phyloP scores from a whole-genome alignment of 2,797 vertebrate species.

The Eulemur mongoz region DNA sequence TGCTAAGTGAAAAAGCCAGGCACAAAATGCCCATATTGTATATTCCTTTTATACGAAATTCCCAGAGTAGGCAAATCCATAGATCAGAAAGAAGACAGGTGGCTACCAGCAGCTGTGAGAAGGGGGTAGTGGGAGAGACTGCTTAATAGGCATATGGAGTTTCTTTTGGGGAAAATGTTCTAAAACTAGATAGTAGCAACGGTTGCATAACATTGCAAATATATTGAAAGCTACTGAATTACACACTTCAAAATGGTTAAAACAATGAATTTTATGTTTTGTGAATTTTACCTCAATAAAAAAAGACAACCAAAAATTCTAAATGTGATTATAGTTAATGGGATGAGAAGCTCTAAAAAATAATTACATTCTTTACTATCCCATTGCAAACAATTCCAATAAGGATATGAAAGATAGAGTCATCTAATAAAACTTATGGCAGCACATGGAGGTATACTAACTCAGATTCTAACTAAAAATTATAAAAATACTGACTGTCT shows the following conservation, averaged over 20 bases:
- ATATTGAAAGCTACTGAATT: background rate
- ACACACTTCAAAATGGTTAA: background rate
- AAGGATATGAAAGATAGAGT: background rate
- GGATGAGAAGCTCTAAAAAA: background rate
- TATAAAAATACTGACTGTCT: background rate
- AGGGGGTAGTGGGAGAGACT: background rate
- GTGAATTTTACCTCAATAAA: background rate
- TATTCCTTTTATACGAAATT: background rate
- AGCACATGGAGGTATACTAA: background rate
- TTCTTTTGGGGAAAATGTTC: background rate
- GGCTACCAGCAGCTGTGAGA: background rate
- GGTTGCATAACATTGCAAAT: background rate
- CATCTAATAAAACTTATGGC: background rate
- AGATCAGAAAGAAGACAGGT: background rate
- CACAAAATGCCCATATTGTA: background rate
- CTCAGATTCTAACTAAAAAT: background rate
- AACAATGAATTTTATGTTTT: background rate
- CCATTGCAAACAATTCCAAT: background rate
- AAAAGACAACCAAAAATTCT: background rate
- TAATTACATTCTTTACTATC: background rate
- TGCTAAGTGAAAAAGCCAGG: background rate
- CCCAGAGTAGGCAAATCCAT: background rate
- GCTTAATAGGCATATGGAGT: background rate
- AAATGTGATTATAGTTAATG: background rate
- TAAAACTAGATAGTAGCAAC: background rate